Evolutionary conservation across 2,888 invertebrate species (phyloP).

Genomic region (Luffia ferchaultella): DNA sequence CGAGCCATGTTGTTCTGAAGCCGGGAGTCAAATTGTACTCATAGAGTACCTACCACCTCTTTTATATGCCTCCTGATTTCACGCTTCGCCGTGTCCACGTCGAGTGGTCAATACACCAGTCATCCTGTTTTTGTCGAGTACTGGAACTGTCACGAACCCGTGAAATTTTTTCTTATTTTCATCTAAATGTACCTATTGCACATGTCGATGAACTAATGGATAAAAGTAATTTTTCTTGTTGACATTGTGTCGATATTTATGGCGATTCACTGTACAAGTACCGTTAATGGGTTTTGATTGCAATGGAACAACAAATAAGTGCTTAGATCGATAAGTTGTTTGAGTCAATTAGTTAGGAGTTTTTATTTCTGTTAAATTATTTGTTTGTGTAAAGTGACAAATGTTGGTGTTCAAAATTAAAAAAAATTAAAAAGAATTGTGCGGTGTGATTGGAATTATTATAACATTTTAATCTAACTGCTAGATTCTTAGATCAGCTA

Average conservation of each 20-base stretch:
- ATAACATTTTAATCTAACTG: too few species aligned
- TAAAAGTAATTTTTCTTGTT: neutral
- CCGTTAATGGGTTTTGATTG: too few species aligned
- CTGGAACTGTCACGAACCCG: neutral
- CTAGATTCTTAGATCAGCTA: too few species aligned
- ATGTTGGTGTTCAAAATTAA: too few species aligned
- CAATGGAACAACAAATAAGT: too few species aligned
- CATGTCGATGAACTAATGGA: neutral
- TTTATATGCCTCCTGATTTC: constrained; percentile 28
- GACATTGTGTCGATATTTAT: neutral
- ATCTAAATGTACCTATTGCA: neutral
- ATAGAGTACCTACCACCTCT: constrained; percentile 10
- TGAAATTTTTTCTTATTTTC: neutral
- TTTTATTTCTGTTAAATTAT: too few species aligned
- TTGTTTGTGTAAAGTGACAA: too few species aligned
- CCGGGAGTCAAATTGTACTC: constrained; percentile 16
- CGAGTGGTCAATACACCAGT: constrained; percentile 27
- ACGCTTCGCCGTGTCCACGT: constrained; percentile 28
- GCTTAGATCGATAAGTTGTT: too few species aligned
- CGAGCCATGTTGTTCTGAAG: neutral
- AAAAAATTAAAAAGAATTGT: too few species aligned
- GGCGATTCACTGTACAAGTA: too few species aligned
- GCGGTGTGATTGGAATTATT: too few species aligned
- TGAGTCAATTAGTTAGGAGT: too few species aligned
- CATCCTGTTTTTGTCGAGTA: constrained; percentile 24